Percentiles rank a stretch among this genome's conserved stretches.
These are phyloP conservation scores for Armadillidium nasatum DNA, from an alignment of 1,140 invertebrate genomes.

Conservation along the genomic window DNA sequence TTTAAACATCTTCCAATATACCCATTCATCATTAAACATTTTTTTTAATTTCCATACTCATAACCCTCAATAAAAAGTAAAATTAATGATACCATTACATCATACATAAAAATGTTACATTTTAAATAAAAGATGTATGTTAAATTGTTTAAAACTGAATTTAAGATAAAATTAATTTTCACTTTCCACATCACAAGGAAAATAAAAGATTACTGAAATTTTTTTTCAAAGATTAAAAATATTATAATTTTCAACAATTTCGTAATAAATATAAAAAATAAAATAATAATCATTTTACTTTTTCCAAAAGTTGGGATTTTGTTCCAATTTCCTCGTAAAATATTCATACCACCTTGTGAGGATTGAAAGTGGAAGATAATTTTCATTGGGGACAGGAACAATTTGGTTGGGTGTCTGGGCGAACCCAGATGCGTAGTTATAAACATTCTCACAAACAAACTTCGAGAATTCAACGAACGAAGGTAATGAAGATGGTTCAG, in stretches of 20 bases:
- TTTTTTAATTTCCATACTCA: no score
- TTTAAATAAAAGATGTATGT: background rate
- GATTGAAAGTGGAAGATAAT: constrained; percentile 77
- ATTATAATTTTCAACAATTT: no score
- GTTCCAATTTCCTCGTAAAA: constrained; percentile 78
- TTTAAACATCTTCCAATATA: no score
- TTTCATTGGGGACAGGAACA: constrained; percentile 61
- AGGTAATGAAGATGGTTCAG: constrained; percentile 55
- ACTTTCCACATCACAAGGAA: no score
- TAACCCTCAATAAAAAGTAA: no score
- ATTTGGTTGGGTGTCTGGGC: constrained; percentile 72
- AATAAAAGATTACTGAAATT: no score
- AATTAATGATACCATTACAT: no score
- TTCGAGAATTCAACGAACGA: constrained; percentile 76
- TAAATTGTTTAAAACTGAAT: background rate
- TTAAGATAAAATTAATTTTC: background rate
- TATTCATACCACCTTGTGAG: constrained; percentile 91
- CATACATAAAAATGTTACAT: no score
- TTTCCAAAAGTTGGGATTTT: constrained; percentile 95
- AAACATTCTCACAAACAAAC: constrained; percentile 89
- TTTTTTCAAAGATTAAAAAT: no score
- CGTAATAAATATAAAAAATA: background rate
- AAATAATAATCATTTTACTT: constrained; percentile 46
- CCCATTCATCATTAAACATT: no score
- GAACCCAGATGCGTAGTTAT: constrained; percentile 89